phyloP scores from a whole-genome alignment of 2,113 vertebrate genomes.

The Galeopterus variegatus region DNA sequence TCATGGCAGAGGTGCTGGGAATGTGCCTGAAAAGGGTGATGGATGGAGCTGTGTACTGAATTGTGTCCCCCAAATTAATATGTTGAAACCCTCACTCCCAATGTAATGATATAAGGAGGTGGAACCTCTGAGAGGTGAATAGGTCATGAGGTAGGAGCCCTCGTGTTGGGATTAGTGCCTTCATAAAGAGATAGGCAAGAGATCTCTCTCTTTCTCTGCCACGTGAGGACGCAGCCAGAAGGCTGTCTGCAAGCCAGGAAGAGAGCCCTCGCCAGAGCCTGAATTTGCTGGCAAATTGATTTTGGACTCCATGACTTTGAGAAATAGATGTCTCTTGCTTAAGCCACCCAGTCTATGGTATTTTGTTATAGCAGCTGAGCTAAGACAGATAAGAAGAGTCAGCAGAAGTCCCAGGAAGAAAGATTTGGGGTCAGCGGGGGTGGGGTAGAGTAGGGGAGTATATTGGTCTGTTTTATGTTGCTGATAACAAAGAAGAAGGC shows the following conservation, averaged over 20 bases:
- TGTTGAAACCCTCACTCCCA: neutral
- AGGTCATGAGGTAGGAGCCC: neutral
- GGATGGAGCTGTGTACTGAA: neutral
- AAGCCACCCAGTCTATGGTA: neutral
- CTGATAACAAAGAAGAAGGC: too few species aligned
- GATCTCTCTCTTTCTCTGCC: neutral
- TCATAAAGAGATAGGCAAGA: neutral
- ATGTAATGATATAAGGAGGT: neutral
- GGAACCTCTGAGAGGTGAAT: neutral
- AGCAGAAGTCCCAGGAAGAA: neutral
- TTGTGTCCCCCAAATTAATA: too few species aligned
- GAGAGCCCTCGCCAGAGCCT: neutral
- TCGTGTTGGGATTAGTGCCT: neutral
- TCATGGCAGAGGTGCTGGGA: rapidly evolving
- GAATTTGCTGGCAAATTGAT: neutral
- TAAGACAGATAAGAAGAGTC: neutral
- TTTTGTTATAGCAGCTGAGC: too few species aligned
- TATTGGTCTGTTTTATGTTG: too few species aligned
- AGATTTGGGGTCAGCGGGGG: neutral
- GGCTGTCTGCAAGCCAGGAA: neutral
- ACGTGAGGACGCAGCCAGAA: neutral
- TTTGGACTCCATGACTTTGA: neutral
- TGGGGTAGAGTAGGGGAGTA: too few species aligned
- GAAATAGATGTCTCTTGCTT: neutral
- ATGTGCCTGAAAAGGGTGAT: rapidly evolving